Evolutionary conservation across 2,113 vertebrate genomes (phyloP), one percentile per base, ranked within the genome.

Genomic region (Orientallactaga bullata): DNA sequence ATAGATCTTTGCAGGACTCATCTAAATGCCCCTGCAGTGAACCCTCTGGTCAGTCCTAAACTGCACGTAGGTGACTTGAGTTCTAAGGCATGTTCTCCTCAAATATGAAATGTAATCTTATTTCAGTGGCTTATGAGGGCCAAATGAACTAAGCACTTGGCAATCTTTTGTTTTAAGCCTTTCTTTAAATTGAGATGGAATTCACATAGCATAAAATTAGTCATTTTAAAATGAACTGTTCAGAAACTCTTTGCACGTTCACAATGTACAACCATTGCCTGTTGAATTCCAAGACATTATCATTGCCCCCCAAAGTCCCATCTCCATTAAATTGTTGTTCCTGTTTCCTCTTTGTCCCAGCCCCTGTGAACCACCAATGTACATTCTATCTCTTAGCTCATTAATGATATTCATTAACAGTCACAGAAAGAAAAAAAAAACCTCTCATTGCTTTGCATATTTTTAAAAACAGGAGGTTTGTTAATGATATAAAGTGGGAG

Each of bases 401-500:
- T 32, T 85, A 73, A 55, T 85, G 71, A 63, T 63, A 21, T 47
- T 58, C 65, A 80, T 90, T 77, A 83, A 87, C 61, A 86, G 86
- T 90, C 76, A 66, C 80, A 88, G 60, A 5, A 39, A 83, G 71
- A 81, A 61, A 7, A 16, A 13, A 9, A 17, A 55, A 37, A 42
- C 11, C 28, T 85, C 17, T 90, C 26, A n/a, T 83, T 61, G 60
- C 47, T 90, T 92, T 95, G 11, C 24, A 39, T 7, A 3, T 80
- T 32, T 85, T 86, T 90, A 72, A 93, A 89, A 90, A 39, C 13
- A 68, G 51, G 10, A 93, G 23, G 3, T 61, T 90, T 42, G 61
- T 42, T 80, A 66, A 55, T 55, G 42, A 28, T 63, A 37, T 13
- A 72, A 81, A 73, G 13, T 55, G 26, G 66, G 61, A 79, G 15